Conservation (phyloP, 2,113 vertebrate species). For the Oplegnathus fasciatus region DNA sequence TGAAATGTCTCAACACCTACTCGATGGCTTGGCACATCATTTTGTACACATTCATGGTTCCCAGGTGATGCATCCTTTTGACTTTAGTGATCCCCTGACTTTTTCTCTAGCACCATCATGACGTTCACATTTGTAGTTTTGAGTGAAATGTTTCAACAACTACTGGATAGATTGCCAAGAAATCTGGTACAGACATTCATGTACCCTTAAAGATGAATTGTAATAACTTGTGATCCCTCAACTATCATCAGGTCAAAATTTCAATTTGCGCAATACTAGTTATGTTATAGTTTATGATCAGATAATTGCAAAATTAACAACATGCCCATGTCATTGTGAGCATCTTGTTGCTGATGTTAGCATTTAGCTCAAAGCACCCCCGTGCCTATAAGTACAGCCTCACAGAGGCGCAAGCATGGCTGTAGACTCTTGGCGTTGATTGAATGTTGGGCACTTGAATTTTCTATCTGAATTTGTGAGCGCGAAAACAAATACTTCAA, state of each 20-base stretch:
- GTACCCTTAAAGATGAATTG: background rate
- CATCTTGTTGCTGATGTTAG: background rate
- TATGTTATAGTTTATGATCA: no score
- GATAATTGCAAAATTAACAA: no score
- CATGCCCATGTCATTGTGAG: background rate
- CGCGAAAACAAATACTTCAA: background rate
- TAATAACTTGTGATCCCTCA: background rate
- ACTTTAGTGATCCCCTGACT: background rate
- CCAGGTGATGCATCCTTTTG: background rate
- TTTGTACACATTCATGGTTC: background rate
- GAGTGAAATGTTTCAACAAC: background rate
- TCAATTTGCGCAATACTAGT: no score
- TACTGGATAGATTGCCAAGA: background rate
- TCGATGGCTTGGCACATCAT: background rate
- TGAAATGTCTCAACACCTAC: background rate
- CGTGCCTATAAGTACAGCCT: no score
- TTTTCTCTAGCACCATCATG: background rate
- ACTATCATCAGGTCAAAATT: background rate
- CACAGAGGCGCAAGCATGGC: no score
- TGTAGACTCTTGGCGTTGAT: no score
- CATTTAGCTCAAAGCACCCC: no score
- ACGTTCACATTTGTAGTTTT: background rate
- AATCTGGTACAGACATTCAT: background rate
- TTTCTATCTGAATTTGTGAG: background rate
- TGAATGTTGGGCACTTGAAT: background rate